Evolutionary conservation across 2,797 vertebrate species (phyloP).

Genomic region (Jordanella pulchra): DNA sequence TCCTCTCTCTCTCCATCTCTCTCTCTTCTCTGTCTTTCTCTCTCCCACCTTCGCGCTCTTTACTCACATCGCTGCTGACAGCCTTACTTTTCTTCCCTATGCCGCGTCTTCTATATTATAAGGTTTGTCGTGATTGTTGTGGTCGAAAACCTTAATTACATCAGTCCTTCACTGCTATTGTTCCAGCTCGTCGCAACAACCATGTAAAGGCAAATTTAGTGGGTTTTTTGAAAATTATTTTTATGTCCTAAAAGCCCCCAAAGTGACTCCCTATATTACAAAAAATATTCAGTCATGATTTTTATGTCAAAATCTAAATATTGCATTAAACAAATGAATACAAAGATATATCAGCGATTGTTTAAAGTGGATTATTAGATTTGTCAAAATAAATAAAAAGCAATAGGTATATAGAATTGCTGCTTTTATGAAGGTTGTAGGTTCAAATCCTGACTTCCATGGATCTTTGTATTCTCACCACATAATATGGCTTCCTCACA

Average conservation of each 20-base stretch:
- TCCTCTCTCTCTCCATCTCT: slow-evolving; percentile 23
- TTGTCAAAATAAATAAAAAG: too few species aligned
- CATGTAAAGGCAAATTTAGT: background rate
- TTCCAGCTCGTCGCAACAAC: too few species aligned
- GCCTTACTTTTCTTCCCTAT: background rate
- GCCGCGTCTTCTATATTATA: background rate
- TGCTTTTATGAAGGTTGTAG: too few species aligned
- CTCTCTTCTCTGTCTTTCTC: slow-evolving; percentile 35
- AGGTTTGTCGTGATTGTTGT: fast-evolving
- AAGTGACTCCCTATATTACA: background rate
- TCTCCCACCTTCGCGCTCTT: slow-evolving; percentile 15
- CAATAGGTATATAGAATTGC: too few species aligned
- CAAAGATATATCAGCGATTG: too few species aligned
- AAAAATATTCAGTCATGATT: background rate
- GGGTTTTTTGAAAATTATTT: too few species aligned
- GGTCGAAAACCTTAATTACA: background rate
- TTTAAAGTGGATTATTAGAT: too few species aligned
- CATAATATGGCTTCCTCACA: background rate
- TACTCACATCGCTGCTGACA: background rate
- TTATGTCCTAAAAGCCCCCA: too few species aligned
- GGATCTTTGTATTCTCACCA: too few species aligned
- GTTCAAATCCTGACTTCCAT: too few species aligned
- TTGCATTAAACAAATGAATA: background rate
- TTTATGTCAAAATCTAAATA: background rate
- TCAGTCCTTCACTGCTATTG: background rate